A percentile compares a stretch with the other conserved stretches of the same genome.
Conservation (phyloP, 2,797 vertebrate genomes). For the Tarsius wallacei region DNA sequence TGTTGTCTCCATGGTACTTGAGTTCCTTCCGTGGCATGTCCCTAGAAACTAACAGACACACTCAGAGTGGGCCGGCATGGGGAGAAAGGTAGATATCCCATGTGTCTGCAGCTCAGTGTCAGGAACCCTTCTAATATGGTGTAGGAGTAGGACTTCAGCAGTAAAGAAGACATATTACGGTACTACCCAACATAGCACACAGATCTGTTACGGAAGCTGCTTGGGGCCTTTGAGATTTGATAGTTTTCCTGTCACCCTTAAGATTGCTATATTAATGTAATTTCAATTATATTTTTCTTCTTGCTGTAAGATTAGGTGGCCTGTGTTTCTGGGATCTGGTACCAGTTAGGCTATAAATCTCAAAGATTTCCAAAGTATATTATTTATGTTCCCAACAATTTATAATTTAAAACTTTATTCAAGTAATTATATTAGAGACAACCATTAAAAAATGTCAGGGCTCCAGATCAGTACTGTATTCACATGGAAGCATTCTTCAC, state of each 20-base stretch:
- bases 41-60: conserved; percentile 17
- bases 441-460: background rate
- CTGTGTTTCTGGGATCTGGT: background rate
- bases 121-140: background rate
- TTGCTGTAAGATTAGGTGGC: background rate
- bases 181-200: background rate
- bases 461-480: background rate
- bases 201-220: background rate
- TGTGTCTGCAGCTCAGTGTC: conserved; percentile 27
- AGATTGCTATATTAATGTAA: background rate
- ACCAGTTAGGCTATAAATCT: background rate
- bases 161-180: background rate
- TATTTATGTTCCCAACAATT: conserved; percentile 41
- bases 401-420: conserved; percentile 45
- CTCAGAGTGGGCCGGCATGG: background rate
- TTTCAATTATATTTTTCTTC: conserved; percentile 56
- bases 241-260: conserved; percentile 44
- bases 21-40: background rate
- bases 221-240: background rate
- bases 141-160: conserved; percentile 23
- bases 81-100: background rate
- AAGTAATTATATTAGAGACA: conserved; percentile 1
- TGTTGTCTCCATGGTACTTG: background rate
- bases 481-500: background rate
- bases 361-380: conserved; percentile 29